These are phyloP conservation scores for Rhabdomys dilectus DNA, from an alignment of 2,113 vertebrate species.

Conservation along the genomic window DNA sequence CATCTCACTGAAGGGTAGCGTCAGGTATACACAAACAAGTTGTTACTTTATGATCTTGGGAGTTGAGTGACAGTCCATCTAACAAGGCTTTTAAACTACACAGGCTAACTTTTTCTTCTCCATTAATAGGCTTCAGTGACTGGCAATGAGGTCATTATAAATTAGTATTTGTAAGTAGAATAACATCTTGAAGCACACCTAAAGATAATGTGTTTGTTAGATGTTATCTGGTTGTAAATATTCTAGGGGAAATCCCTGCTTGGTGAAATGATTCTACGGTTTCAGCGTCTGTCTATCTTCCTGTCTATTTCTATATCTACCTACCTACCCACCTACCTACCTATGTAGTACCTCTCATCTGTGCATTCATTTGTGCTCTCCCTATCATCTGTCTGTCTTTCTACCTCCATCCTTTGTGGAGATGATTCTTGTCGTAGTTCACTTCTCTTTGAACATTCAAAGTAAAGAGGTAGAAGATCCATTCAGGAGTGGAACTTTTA, in stretches of 20 bases:
- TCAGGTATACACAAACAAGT: neutral
- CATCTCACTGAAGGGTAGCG: neutral
- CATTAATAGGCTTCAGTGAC: neutral
- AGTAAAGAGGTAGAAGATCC: neutral
- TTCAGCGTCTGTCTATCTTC: neutral
- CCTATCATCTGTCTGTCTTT: neutral
- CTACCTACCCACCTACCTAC: neutral
- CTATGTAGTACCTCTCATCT: neutral
- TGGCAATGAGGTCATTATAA: neutral
- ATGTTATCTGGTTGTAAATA: neutral
- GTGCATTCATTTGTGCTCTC: neutral
- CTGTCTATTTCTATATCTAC: neutral
- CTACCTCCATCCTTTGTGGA: neutral
- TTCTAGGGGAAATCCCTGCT: neutral
- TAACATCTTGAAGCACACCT: neutral
- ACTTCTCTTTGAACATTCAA: neutral
- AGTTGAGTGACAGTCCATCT: neutral
- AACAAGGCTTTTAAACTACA: neutral
- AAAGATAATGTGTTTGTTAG: neutral
- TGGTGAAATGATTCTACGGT: neutral
- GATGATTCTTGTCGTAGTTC: neutral
- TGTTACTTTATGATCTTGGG: neutral
- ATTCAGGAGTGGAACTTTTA: neutral
- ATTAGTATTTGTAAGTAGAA: neutral
- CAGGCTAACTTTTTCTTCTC: neutral